Evolutionary conservation across 2,888 invertebrate species (phyloP).

Genomic region (Glaucopsyche alexis): DNA sequence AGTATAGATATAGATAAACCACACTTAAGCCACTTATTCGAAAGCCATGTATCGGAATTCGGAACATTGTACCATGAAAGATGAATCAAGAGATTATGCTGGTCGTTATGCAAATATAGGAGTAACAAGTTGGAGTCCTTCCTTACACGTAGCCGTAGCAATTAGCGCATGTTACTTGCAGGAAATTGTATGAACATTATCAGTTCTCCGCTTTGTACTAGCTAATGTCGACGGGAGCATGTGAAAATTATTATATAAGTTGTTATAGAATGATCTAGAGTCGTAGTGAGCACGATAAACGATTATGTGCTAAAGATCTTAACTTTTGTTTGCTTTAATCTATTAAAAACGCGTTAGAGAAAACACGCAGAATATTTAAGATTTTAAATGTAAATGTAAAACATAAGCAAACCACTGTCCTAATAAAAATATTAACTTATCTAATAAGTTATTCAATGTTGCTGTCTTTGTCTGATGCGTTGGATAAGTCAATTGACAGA

Average conservation of each 20-base stretch:
- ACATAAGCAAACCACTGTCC: too few relatives aligned
- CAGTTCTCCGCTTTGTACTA: not conserved
- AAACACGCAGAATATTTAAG: too few relatives aligned
- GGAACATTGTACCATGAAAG: conserved; percentile 5
- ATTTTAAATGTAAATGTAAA: too few relatives aligned
- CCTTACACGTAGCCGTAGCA: conserved; percentile 23
- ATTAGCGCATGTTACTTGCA: conserved; percentile 5
- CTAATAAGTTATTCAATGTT: too few relatives aligned
- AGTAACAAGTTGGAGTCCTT: conserved; percentile 3
- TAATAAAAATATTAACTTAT: too few relatives aligned
- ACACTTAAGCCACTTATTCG: not conserved
- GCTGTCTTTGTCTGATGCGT: too few relatives aligned
- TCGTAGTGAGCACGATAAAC: not conserved
- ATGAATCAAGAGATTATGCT: not conserved
- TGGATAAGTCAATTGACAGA: too few relatives aligned
- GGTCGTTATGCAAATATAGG: conserved; percentile 23
- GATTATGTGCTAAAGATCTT: not conserved
- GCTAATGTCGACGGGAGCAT: not conserved
- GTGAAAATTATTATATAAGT: conserved; percentile 20
- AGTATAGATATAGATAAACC: too few relatives aligned
- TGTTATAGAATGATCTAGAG: conserved; percentile 4
- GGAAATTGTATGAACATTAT: conserved; percentile 18
- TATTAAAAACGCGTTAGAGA: not conserved
- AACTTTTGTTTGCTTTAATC: too few relatives aligned
- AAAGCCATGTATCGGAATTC: conserved; percentile 1